Percentiles rank a stretch among this genome's conserved stretches.
phyloP scores from a whole-genome alignment of 1,140 invertebrate species.

The Leptonema lineaticorne region DNA sequence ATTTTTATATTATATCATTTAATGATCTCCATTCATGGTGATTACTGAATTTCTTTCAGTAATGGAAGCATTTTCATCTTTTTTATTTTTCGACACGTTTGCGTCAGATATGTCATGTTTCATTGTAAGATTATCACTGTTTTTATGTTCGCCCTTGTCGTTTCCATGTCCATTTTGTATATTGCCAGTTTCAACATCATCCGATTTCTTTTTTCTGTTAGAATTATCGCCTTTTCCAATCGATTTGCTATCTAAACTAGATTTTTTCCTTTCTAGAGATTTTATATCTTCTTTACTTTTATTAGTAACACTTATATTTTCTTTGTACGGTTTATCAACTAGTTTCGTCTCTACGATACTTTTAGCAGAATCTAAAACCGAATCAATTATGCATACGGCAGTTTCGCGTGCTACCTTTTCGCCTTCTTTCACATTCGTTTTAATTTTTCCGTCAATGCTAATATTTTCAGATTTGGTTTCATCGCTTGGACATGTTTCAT shows the following conservation, averaged over 20 bases:
- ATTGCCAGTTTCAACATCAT: neutral
- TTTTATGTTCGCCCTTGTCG: neutral
- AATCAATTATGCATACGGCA: constrained; percentile 38
- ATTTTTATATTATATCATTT: neutral
- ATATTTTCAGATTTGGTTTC: constrained; percentile 1
- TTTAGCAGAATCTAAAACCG: constrained; percentile 40
- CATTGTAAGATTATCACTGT: neutral
- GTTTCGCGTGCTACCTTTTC: constrained; percentile 34
- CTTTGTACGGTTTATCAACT: constrained; percentile 32
- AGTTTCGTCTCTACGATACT: constrained; percentile 34
- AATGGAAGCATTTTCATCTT: neutral
- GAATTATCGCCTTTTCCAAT: neutral
- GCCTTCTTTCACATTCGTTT: constrained; percentile 5
- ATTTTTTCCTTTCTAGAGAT: neutral
- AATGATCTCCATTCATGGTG: neutral
- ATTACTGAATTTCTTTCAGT: neutral
- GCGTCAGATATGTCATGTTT: neutral
- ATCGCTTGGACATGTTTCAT: constrained; percentile 9
- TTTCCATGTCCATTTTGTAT: neutral
- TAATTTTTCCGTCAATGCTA: constrained; percentile 22
- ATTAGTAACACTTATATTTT: constrained; percentile 10
- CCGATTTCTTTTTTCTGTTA: neutral
- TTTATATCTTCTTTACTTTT: constrained; percentile 32
- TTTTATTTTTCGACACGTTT: neutral
- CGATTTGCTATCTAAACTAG: constrained; percentile 12